Evolutionary conservation across 2,113 vertebrate species (phyloP).

Genomic region (Onychostoma macrolepis): DNA sequence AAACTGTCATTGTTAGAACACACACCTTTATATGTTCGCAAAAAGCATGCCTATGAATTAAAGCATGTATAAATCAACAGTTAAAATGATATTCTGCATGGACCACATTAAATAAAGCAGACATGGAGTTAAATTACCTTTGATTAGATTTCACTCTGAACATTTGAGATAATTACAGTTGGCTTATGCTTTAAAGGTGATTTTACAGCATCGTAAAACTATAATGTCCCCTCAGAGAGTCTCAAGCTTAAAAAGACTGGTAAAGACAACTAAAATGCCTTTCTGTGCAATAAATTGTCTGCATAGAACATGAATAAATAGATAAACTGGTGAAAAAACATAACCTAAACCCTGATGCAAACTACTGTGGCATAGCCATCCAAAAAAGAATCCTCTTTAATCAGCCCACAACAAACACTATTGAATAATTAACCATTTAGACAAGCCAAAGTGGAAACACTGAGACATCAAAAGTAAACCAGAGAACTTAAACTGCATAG

Average conservation of each 20-base stretch:
- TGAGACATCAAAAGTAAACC: slow-evolving; percentile 52
- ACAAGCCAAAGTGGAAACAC: slow-evolving; percentile 42
- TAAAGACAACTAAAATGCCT: slow-evolving; percentile 19
- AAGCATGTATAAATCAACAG: slow-evolving; percentile 21
- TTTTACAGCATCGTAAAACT: slow-evolving; percentile 51
- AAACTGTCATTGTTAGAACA: background rate
- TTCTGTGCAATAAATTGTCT: background rate
- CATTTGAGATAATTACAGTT: slow-evolving; percentile 71
- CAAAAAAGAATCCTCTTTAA: background rate
- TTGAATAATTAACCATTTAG: background rate
- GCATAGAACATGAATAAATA: background rate
- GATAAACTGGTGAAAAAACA: background rate
- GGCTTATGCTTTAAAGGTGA: slow-evolving; percentile 21
- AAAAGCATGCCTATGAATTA: slow-evolving; percentile 15
- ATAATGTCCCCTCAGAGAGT: slow-evolving; percentile 49
- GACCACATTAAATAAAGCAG: slow-evolving; percentile 34
- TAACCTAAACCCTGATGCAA: background rate
- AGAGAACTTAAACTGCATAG: slow-evolving; percentile 51
- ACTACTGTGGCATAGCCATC: background rate
- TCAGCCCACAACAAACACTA: slow-evolving; percentile 5
- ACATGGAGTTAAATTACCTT: slow-evolving; percentile 45
- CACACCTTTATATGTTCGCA: background rate
- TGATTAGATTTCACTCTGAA: slow-evolving; percentile 66
- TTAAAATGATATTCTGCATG: background rate
- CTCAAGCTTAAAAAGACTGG: slow-evolving; percentile 57